These are phyloP conservation scores for Chalcosyrphus nemorum DNA, from an alignment of 2,888 invertebrate species.

Conservation along the genomic window DNA sequence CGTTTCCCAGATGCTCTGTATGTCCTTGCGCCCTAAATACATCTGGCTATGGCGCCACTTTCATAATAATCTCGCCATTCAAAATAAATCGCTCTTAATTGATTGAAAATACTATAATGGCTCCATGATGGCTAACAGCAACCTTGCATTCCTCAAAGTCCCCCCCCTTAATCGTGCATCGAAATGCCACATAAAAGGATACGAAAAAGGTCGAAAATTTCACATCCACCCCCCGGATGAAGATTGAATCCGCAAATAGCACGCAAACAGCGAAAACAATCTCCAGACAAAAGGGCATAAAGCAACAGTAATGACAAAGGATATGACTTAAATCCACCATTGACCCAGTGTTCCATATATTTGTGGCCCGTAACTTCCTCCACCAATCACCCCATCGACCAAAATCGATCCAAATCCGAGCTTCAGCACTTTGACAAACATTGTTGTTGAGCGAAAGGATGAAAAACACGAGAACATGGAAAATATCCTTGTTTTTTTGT, in stretches of 20 bases:
- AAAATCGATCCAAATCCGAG: slow-evolving; percentile 46
- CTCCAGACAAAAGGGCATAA: slow-evolving; percentile 5
- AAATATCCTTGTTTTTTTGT: slow-evolving; percentile 22
- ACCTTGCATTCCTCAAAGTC: neutral
- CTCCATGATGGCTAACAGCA: too few species aligned
- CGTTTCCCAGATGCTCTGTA: too few species aligned
- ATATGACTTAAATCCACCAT: slow-evolving; percentile 56
- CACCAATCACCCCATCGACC: slow-evolving; percentile 11
- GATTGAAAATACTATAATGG: too few species aligned
- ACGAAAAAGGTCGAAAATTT: neutral
- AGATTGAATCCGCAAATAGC: slow-evolving; percentile 36
- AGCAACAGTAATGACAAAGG: slow-evolving; percentile 3
- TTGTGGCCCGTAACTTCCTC: slow-evolving; percentile 5
- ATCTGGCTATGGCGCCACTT: too few species aligned
- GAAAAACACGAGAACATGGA: slow-evolving; percentile 27
- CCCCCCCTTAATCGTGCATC: slow-evolving; percentile 4
- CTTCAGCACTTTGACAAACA: slow-evolving; percentile 28
- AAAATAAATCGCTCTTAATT: too few species aligned
- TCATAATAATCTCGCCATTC: too few species aligned
- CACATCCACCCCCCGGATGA: neutral
- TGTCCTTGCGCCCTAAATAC: too few species aligned
- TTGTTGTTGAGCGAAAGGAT: slow-evolving; percentile 4
- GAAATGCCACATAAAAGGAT: neutral
- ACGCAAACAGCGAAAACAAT: slow-evolving; percentile 33
- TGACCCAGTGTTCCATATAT: slow-evolving; percentile 65